A percentile compares a stretch with the other conserved stretches of the same genome.
Evolutionary conservation across 2,888 invertebrate genomes (phyloP).

Genomic region (Metopia argyrocephala): DNA sequence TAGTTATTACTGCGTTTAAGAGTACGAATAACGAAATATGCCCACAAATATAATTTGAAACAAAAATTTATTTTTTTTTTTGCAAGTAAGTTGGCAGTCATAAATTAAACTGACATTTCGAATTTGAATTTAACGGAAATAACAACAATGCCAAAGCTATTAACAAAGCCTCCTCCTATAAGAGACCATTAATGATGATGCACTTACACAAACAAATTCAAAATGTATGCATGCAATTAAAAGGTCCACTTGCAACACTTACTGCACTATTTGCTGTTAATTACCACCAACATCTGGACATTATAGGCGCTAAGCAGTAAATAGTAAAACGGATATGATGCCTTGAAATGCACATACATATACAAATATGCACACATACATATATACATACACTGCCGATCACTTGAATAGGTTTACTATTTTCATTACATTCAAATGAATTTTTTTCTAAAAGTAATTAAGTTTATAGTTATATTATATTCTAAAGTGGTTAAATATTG

Average conservation of each 20-base stretch:
- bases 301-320: neutral
- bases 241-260: constrained; percentile 24
- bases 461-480: no score
- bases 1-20: no score
- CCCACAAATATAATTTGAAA: constrained; percentile 25
- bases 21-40: no score
- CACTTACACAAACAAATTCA: constrained; percentile 25
- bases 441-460: no score
- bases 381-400: no score
- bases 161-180: constrained; percentile 43
- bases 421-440: no score
- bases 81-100: constrained; percentile 32
- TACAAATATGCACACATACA: no score
- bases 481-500: no score
- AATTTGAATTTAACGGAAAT: neutral
- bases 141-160: constrained; percentile 18
- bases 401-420: no score
- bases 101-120: constrained; percentile 46
- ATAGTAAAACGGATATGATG: neutral
- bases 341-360: neutral
- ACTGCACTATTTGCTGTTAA: constrained; percentile 28
- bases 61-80: neutral
- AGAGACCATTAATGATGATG: constrained; percentile 48
- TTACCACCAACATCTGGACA: constrained; percentile 35
- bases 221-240: constrained; percentile 34